Evolutionary conservation across 1,140 invertebrate genomes (phyloP).

Genomic region (Drosophila mojavensis): DNA sequence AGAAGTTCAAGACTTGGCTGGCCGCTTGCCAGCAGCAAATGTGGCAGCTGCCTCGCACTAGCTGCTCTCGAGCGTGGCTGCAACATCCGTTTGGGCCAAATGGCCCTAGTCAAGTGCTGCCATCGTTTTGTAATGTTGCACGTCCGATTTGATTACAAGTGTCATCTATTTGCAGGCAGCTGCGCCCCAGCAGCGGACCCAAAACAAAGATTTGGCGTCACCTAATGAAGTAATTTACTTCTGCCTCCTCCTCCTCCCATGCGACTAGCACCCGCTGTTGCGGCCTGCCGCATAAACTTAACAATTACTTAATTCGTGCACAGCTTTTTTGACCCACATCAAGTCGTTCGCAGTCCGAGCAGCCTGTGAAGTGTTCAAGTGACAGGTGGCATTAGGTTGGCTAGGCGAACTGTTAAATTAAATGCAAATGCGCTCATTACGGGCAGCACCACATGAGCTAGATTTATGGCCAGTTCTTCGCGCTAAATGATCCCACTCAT

Average conservation of each 20-base stretch:
- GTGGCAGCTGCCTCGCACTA: constrained; percentile 2
- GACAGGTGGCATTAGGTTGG: constrained; percentile 24
- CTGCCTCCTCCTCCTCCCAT: not conserved
- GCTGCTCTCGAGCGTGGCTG: constrained; percentile 51
- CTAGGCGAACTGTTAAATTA: constrained; percentile 31
- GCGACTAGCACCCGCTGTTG: constrained; percentile 26
- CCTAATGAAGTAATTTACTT: constrained; percentile 71
- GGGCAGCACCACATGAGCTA: constrained; percentile 7
- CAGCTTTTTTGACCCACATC: constrained; percentile 53
- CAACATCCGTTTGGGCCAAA: constrained; percentile 47
- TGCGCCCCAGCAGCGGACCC: constrained; percentile 21
- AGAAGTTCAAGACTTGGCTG: constrained; percentile 51
- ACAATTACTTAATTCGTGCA: constrained; percentile 37
- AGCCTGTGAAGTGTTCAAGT: constrained; percentile 29
- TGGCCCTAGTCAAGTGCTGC: constrained; percentile 27
- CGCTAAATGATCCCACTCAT: constrained; percentile 1
- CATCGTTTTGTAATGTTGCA: constrained; percentile 76
- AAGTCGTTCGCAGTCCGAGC: constrained; percentile 18
- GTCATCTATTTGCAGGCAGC: constrained; percentile 64
- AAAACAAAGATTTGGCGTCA: constrained; percentile 36
- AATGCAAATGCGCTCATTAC: constrained; percentile 38
- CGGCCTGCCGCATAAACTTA: constrained; percentile 22
- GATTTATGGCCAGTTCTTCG: constrained; percentile 9
- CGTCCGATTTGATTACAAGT: constrained; percentile 80
- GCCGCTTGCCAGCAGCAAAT: constrained; percentile 29